phyloP scores from a whole-genome alignment of 2,113 vertebrate species.

The Calypte anna region DNA sequence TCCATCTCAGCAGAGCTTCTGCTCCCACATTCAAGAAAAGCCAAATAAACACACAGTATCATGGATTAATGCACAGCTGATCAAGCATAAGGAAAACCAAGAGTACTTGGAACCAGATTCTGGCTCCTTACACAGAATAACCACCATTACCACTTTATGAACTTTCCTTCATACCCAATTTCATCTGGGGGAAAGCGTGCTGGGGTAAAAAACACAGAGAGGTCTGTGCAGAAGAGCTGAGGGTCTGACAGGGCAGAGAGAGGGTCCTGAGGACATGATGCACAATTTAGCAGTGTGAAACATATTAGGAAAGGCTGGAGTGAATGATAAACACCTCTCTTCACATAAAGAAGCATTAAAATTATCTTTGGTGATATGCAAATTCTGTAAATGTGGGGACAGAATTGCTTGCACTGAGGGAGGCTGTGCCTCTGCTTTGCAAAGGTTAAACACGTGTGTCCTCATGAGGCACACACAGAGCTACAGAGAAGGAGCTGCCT shows the following conservation, averaged over 20 bases:
- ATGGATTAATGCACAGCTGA: background rate
- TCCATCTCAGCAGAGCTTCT: background rate
- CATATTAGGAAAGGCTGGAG: background rate
- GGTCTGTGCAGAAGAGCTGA: background rate
- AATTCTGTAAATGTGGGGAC: background rate
- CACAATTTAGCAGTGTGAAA: background rate
- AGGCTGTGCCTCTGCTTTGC: background rate
- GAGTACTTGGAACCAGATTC: background rate
- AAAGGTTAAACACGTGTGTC: background rate
- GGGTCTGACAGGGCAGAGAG: background rate
- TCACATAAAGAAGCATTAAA: background rate
- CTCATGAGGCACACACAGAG: background rate
- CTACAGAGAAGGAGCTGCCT: background rate
- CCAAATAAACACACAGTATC: background rate
- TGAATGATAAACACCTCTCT: background rate
- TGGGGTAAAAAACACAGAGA: background rate
- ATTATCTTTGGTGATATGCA: background rate
- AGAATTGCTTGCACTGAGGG: background rate
- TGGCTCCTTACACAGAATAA: background rate
- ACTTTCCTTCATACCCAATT: fast-evolving
- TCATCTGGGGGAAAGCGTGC: background rate
- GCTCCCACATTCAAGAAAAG: background rate
- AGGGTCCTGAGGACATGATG: background rate
- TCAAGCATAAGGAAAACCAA: background rate
- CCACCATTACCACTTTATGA: background rate